These are phyloP conservation scores for Dendrolimus houi DNA, from an alignment of 2,888 invertebrate species.

Conservation along the genomic window DNA sequence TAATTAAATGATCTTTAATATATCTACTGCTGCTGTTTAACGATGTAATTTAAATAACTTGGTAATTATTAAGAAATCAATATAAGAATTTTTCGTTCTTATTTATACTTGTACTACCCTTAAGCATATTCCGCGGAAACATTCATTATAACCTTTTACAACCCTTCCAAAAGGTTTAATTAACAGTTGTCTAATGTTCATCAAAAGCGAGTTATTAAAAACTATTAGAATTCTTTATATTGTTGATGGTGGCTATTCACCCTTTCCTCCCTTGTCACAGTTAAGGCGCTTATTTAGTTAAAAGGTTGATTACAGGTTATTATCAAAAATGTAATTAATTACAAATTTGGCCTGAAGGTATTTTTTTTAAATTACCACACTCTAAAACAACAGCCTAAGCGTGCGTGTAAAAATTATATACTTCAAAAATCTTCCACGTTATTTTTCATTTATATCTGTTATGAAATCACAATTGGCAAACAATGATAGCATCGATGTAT, in stretches of 20 bases:
- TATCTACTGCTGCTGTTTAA: background rate
- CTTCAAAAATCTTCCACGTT: conserved; percentile 8
- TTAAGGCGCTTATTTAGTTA: conserved; percentile 56
- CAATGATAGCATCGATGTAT: conserved; percentile 62
- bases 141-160: conserved; percentile 19
- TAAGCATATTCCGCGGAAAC: conserved; percentile 10
- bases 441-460: conserved; percentile 43
- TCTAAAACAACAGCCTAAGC: too few relatives aligned
- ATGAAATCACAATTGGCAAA: conserved; percentile 58
- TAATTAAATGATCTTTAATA: background rate
- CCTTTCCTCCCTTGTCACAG: conserved; percentile 39
- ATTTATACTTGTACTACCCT: background rate
- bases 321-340: conserved; percentile 39
- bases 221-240: conserved; percentile 64
- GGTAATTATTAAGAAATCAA: background rate
- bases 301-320: conserved; percentile 58
- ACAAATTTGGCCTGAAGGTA: conserved; percentile 15
- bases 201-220: conserved; percentile 65
- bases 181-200: conserved; percentile 58
- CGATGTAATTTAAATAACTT: too few relatives aligned
- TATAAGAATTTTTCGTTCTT: background rate
- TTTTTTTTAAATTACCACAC: too few relatives aligned
- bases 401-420: conserved; percentile 2
- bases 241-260: conserved; percentile 30
- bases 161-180: conserved; percentile 46